Evolutionary conservation across 2,888 invertebrate species (phyloP), one percentile per base, ranked within the genome.

Genomic region (Cataglyphis cursor): DNA sequence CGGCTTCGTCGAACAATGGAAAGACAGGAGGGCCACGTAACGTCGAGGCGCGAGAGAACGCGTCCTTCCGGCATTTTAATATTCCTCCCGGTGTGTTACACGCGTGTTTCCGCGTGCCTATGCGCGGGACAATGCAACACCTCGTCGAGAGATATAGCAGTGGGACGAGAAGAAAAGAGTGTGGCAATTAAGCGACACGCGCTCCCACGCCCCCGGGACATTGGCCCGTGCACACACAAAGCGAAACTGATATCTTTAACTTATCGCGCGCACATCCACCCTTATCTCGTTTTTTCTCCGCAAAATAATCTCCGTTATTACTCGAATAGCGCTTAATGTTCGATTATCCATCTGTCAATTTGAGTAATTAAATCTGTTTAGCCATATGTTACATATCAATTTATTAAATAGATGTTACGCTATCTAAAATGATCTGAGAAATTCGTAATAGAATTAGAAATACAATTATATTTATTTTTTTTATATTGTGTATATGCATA

Each of bases 11-110:
- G 44, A 80, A 80, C 78, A 80, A 80, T 80, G 12, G 59, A n/a
- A 35, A 68, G 44, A 59, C 68, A 70, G 10, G 48, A 28, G 72
- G n/a, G 54, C 78, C 35, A 80, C 70, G 78, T 80, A 80, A 80
- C 78, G 44, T 24, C 68, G 68, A 59, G 78, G 68, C 59, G 70
- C 70, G 78, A 48, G 78, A 80, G 76, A 80, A 80, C 78, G 78
- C 78, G 78, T 80, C 78, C 78, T 80, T 80, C 78, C 78, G 78
- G 78, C 78, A 80, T 80, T 35, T 80, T 80, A 80, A 80, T 80
- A 70, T 80, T 68, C 59, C 59, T 48, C 44, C 61, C 68, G 44
- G 35, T 31, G 68, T 78, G 24, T 24, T 24, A 61, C 65, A 64
- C 70, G 70, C 59, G 78, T 70, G 68, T 80, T 70, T 70, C 68